A percentile compares a stretch with the other conserved stretches of the same genome.
Conservation (phyloP, 30 jellyfish, hydroid and myxozoan species). For the Aurelia sp. region DNA sequence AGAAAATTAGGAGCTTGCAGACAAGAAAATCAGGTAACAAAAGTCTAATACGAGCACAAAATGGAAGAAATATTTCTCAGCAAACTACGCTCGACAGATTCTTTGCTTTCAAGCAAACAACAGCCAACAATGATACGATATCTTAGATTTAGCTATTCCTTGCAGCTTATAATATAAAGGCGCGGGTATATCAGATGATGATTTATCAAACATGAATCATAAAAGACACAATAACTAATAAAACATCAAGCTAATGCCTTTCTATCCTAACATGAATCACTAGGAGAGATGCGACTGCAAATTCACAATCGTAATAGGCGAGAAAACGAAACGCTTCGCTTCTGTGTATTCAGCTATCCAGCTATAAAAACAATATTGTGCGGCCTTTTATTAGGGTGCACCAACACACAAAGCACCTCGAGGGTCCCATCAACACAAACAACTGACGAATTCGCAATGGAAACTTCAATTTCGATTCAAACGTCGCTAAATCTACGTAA, state of each 20-base stretch:
- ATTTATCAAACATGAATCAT: background rate
- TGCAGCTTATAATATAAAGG: too few relatives aligned
- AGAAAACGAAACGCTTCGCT: slow-evolving; percentile 18
- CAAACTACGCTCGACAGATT: too few relatives aligned
- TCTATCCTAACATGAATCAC: background rate
- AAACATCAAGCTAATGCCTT: background rate
- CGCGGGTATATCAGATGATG: background rate
- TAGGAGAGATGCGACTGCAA: slow-evolving; percentile 29
- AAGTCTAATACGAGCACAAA: too few relatives aligned
- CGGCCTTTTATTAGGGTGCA: slow-evolving; percentile 17
- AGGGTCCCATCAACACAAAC: slow-evolving; percentile 31
- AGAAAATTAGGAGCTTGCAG: too few relatives aligned
- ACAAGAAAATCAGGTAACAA: too few relatives aligned
- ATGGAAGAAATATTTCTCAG: too few relatives aligned
- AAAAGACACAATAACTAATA: background rate
- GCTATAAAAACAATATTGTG: slow-evolving; percentile 43
- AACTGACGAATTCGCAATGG: slow-evolving; percentile 59
- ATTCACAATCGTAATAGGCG: slow-evolving; percentile 9
- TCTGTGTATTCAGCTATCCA: slow-evolving; percentile 54
- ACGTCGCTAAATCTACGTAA: too few relatives aligned
- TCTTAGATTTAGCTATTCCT: too few relatives aligned
- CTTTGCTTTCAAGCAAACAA: too few relatives aligned
- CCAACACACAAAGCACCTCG: slow-evolving; percentile 61
- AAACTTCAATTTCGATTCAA: background rate
- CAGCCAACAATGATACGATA: too few relatives aligned